Evolutionary conservation across 2,888 invertebrate species (phyloP).

Genomic region (Cybosia mesomella): DNA sequence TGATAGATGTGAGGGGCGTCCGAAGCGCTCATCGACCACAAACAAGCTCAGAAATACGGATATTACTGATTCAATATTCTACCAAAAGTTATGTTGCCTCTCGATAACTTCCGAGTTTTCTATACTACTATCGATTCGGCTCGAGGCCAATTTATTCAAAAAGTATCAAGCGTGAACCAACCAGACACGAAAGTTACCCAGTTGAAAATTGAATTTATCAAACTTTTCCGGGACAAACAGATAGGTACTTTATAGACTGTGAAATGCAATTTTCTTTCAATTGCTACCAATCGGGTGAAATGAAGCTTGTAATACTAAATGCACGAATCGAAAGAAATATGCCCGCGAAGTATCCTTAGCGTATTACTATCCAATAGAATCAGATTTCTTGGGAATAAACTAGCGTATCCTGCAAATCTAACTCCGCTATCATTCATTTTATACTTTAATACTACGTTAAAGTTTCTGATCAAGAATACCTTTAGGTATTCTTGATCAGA

Average conservation of each 20-base stretch:
- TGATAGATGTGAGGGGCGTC: constrained; percentile 49
- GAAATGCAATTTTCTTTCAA: constrained; percentile 82
- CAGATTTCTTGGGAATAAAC: constrained; percentile 17
- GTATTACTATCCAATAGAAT: constrained; percentile 6
- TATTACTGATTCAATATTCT: constrained; percentile 66
- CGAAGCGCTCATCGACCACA: constrained; percentile 47
- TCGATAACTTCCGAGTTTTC: constrained; percentile 65
- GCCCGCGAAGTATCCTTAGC: constrained; percentile 22
- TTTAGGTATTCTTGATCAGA: no score
- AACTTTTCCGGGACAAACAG: constrained; percentile 83
- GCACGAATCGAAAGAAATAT: constrained; percentile 42
- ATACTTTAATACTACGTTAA: not conserved
- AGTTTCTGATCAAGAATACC: not conserved
- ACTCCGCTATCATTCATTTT: not conserved
- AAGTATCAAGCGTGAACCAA: constrained; percentile 81
- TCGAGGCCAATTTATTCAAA: constrained; percentile 81
- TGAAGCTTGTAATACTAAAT: constrained; percentile 63
- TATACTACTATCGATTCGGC: constrained; percentile 73
- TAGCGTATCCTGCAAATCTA: not conserved
- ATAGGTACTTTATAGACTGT: constrained; percentile 80
- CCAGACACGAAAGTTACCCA: constrained; percentile 80
- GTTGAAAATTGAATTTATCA: constrained; percentile 84
- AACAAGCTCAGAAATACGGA: constrained; percentile 60
- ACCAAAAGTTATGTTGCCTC: constrained; percentile 60
- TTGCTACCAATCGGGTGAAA: constrained; percentile 74